Evolutionary conservation across 2,888 invertebrate species (phyloP).

Genomic region (Hirtodrosophila trivittata): DNA sequence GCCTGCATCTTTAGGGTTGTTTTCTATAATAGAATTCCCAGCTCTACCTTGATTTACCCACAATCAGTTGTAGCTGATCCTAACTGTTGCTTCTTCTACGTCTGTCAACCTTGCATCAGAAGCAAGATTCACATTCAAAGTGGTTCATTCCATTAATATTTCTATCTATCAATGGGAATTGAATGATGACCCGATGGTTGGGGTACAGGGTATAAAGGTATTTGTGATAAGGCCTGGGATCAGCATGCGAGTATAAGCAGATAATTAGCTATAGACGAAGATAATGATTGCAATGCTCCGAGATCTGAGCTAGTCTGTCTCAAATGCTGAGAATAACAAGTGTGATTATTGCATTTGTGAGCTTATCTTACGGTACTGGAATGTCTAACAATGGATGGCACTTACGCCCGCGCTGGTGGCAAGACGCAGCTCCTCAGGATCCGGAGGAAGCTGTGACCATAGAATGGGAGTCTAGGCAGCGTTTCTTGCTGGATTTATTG

Average conservation of each 20-base stretch:
- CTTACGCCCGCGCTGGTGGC: constrained; percentile 22
- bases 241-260: background rate
- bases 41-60: too few species aligned
- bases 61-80: too few species aligned
- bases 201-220: too few species aligned
- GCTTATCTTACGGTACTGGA: background rate
- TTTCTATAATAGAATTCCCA: too few species aligned
- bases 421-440: background rate
- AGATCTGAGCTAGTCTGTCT: background rate
- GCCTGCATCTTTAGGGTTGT: too few species aligned
- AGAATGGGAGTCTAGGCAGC: constrained; percentile 43
- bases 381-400: constrained; percentile 24
- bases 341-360: too few species aligned
- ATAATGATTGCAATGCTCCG: background rate
- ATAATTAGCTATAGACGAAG: background rate
- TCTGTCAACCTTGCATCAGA: too few species aligned
- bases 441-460: background rate
- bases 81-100: too few species aligned
- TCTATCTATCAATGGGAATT: too few species aligned
- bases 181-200: too few species aligned
- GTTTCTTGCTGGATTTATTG: constrained; percentile 67
- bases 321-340: constrained; percentile 36
- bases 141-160: too few species aligned
- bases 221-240: constrained; percentile 28
- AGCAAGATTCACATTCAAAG: too few species aligned